phyloP scores from a whole-genome alignment of 2,888 invertebrate species.

The Oscheius sp. region DNA sequence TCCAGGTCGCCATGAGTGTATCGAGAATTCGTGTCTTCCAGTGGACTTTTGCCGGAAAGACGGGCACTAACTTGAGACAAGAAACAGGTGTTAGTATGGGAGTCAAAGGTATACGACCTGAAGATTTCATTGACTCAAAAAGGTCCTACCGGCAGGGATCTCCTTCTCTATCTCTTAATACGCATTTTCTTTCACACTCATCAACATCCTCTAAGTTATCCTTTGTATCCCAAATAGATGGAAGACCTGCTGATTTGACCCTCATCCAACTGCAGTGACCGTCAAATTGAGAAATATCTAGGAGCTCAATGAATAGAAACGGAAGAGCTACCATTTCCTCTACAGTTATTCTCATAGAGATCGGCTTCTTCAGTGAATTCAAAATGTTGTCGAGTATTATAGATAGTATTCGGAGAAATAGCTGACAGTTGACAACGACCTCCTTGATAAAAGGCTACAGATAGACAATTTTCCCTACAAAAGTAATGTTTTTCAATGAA shows the following conservation, averaged over 20 bases:
- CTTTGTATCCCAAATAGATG: conserved; percentile 35
- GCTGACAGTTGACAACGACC: conserved; percentile 47
- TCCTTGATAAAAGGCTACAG: conserved; percentile 36
- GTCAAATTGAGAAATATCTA: conserved; percentile 26
- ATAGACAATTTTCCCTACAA: conserved; percentile 43
- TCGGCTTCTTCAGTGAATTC: conserved; percentile 41
- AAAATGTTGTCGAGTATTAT: conserved; percentile 52
- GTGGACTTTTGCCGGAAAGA: conserved; percentile 52
- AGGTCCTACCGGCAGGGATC: conserved; percentile 43
- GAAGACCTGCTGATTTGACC: conserved; percentile 39
- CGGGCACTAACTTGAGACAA: conserved; percentile 40
- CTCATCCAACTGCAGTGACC: conserved; percentile 42
- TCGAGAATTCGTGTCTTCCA: conserved; percentile 46
- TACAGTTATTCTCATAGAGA: conserved; percentile 60
- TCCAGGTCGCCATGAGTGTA: conserved; percentile 60
- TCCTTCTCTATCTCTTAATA: conserved; percentile 28
- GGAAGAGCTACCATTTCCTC: conserved; percentile 38
- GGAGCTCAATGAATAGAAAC: neutral
- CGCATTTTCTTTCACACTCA: conserved; percentile 44
- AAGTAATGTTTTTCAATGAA: neutral
- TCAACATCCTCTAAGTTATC: conserved; percentile 30
- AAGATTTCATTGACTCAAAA: neutral
- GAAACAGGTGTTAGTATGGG: conserved; percentile 42
- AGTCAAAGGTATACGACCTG: conserved; percentile 61
- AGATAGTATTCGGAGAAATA: conserved; percentile 56